phyloP scores from a whole-genome alignment of 1,140 invertebrate species.

The Musca vetustissima region DNA sequence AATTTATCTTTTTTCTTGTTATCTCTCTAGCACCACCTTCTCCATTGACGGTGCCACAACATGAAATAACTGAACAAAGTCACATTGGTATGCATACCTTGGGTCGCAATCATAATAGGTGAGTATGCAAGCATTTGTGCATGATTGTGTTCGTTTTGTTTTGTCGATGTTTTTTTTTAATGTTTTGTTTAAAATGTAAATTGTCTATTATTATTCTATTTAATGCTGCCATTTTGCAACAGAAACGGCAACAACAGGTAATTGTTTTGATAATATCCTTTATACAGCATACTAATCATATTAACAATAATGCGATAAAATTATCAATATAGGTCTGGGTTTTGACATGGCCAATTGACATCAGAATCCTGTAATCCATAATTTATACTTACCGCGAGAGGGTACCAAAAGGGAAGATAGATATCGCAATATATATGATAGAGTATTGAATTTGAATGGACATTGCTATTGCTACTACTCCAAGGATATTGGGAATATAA shows the following conservation, averaged over 20 bases:
- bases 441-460: no score
- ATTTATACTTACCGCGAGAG: no score
- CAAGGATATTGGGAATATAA: no score
- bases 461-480: no score
- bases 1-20: constrained; percentile 32
- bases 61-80: constrained; percentile 56
- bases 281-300: no score
- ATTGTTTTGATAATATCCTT: not conserved
- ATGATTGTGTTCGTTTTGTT: not conserved
- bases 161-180: not conserved
- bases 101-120: constrained; percentile 59
- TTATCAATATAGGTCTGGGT: no score
- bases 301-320: no score
- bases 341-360: no score
- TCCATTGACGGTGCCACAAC: constrained; percentile 64
- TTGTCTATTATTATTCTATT: not conserved
- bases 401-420: no score
- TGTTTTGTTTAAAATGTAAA: not conserved
- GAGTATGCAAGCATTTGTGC: constrained; percentile 29
- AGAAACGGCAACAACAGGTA: constrained; percentile 27
- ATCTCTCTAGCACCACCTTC: constrained; percentile 84
- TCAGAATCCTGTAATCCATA: no score
- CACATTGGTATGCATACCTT: constrained; percentile 62
- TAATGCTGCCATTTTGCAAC: constrained; percentile 4
- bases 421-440: no score